Base-by-base conservation (phyloP, 2,888 invertebrate species). In the Drosophila basisetae region DNA sequence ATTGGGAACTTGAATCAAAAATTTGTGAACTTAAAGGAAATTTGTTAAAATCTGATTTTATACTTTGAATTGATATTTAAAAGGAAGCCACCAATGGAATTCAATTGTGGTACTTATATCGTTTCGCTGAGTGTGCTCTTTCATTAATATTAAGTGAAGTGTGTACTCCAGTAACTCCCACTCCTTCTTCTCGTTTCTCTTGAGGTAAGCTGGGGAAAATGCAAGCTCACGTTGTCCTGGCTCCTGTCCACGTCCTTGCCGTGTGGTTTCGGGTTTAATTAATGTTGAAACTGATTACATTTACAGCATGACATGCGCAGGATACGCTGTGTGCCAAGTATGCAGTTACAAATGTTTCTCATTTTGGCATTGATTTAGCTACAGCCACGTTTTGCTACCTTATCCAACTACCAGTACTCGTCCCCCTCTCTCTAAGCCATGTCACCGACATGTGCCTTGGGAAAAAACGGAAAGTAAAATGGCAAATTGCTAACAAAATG, bases 311-410 rank as follows among this genome's bases (percentile, higher is more conserved):
- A 28, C 56, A 41, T n/a, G n/a, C 28, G 33, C 33, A 56, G 22
- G 54, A 62, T 39, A 55, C 61, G 37, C 52, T 10, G 6, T 22
- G n/a, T 59, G 62, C 50, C 28, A 65, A 58, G 63, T 61, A 54
- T 70, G 66, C 68, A 70, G 64, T 71, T 83, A 66, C 69, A 81
- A 85, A 82, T 79, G 76, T 59, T 66, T 73, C 68, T 56, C 72
- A 73, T 73, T 90, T 82, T 72, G 82, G 63, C 84, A 75, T 89
- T 89, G 91, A 89, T 85, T 91, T 76, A 78, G 78, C 65, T 54
- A 33, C 56, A 56, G 55, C 62, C 62, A 18, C 33, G 37, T 31
- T 41, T 3, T 37, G 28, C 10, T 13, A 43, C 16, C 59, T 35
- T 35, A 37, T n/a, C 3, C 30, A 13, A 31, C 18, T 52, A 37